A percentile compares a stretch with the other conserved stretches of the same genome.
These are phyloP conservation scores for Xestia rhomboidea DNA, from an alignment of 2,888 invertebrate species.

Conservation along the genomic window DNA sequence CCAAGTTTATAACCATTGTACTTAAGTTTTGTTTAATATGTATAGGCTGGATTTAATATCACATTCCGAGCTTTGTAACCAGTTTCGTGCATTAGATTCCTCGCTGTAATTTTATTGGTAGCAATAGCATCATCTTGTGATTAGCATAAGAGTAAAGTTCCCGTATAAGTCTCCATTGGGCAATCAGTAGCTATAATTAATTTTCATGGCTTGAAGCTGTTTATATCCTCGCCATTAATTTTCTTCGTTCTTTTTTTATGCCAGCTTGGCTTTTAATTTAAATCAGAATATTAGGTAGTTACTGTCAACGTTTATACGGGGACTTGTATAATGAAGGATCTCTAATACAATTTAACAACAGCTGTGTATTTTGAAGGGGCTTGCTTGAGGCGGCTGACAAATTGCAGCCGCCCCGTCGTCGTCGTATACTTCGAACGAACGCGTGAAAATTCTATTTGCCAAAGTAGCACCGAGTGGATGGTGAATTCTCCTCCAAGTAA, in stretches of 20 bases:
- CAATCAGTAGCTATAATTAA: slow-evolving; percentile 43
- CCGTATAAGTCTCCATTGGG: slow-evolving; percentile 21
- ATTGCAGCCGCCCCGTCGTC: slow-evolving; percentile 73
- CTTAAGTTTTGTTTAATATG: slow-evolving; percentile 49
- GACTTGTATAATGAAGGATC: slow-evolving; percentile 51
- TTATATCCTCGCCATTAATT: slow-evolving; percentile 16
- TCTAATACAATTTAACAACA: slow-evolving; percentile 69
- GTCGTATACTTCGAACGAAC: slow-evolving; percentile 67
- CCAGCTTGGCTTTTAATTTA: slow-evolving; percentile 17
- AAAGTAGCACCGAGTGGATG: slow-evolving; percentile 68
- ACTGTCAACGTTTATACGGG: slow-evolving; percentile 36
- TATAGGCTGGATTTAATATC: slow-evolving; percentile 40
- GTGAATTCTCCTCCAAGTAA: slow-evolving; percentile 43
- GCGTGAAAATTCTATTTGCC: slow-evolving; percentile 77
- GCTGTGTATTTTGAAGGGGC: slow-evolving; percentile 67
- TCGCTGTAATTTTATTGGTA: slow-evolving; percentile 41
- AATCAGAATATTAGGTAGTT: slow-evolving; percentile 14
- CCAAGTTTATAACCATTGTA: slow-evolving; percentile 47
- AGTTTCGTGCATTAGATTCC: slow-evolving; percentile 28
- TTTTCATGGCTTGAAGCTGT: slow-evolving; percentile 9
- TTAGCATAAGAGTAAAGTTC: slow-evolving; percentile 42
- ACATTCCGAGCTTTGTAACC: slow-evolving; percentile 40
- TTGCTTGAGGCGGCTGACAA: slow-evolving; percentile 72
- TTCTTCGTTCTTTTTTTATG: background rate
- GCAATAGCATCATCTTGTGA: slow-evolving; percentile 31